Percentiles rank a stretch among this genome's conserved stretches.
These are phyloP conservation scores for Archips xylosteana DNA, from an alignment of 2,888 invertebrate genomes.

Conservation along the genomic window DNA sequence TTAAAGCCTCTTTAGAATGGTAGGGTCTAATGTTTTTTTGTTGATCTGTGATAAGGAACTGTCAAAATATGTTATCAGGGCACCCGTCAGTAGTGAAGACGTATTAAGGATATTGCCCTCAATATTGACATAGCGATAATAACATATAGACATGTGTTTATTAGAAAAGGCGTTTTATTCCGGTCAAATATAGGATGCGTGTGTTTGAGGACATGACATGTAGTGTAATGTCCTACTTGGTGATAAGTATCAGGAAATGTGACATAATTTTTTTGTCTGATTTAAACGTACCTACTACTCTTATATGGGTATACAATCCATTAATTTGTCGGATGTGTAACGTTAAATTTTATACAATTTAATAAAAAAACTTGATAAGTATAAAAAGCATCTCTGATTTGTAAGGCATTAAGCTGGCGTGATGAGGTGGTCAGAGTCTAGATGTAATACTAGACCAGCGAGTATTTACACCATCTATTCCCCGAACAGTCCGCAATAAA, in stretches of 20 bases:
- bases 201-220: slow-evolving; percentile 18
- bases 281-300: too few relatives aligned
- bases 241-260: slow-evolving; percentile 10
- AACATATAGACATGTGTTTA: slow-evolving; percentile 36
- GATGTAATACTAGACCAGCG: not conserved
- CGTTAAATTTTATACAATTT: too few relatives aligned
- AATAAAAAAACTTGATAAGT: too few relatives aligned
- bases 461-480: slow-evolving; percentile 27
- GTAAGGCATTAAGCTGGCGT: not conserved
- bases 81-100: slow-evolving; percentile 61
- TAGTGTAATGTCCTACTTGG: slow-evolving; percentile 13
- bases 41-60: slow-evolving; percentile 56
- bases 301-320: too few relatives aligned
- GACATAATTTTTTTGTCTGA: not conserved
- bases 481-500: slow-evolving; percentile 34
- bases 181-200: slow-evolving; percentile 36
- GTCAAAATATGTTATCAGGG: slow-evolving; percentile 53
- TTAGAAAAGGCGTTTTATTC: slow-evolving; percentile 41
- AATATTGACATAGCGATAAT: slow-evolving; percentile 53
- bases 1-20: slow-evolving; percentile 13
- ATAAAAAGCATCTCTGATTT: too few relatives aligned
- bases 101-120: slow-evolving; percentile 68
- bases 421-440: not conserved
- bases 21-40: slow-evolving; percentile 11
- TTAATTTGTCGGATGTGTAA: too few relatives aligned